phyloP scores from a whole-genome alignment of 1,140 invertebrate species.

The Eufriesea mexicana region DNA sequence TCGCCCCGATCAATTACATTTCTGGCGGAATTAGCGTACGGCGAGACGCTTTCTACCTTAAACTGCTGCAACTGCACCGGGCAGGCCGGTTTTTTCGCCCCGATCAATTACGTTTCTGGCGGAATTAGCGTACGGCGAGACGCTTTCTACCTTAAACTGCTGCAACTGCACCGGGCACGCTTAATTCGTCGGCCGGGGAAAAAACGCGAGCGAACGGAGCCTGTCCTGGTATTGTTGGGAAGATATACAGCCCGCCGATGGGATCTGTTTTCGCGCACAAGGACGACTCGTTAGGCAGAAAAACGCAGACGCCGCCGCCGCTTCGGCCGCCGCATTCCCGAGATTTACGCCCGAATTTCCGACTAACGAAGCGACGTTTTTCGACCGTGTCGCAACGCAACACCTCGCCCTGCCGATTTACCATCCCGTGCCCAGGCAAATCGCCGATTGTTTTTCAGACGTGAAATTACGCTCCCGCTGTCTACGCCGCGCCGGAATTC shows the following conservation, averaged over 20 bases:
- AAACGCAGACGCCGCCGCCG: slow-evolving; percentile 20
- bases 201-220: neutral
- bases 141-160: slow-evolving; percentile 45
- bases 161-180: neutral
- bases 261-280: slow-evolving; percentile 40
- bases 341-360: slow-evolving; percentile 52
- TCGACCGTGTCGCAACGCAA: slow-evolving; percentile 27
- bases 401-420: neutral
- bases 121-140: slow-evolving; percentile 1
- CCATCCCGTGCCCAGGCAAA: slow-evolving; percentile 14
- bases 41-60: slow-evolving; percentile 28
- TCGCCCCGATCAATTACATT: neutral
- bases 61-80: slow-evolving; percentile 15
- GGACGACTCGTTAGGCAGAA: slow-evolving; percentile 54
- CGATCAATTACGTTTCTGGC: neutral
- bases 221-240: slow-evolving; percentile 27
- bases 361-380: slow-evolving; percentile 51
- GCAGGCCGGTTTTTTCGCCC: neutral
- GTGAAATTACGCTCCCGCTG: slow-evolving; percentile 1
- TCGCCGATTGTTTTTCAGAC: slow-evolving; percentile 36
- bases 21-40: slow-evolving; percentile 2
- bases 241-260: slow-evolving; percentile 43
- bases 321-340: slow-evolving; percentile 20
- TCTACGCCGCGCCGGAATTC: slow-evolving; percentile 9
- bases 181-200: slow-evolving; percentile 37